A percentile compares a stretch with the other conserved stretches of the same genome.
These are phyloP conservation scores for Crax fasciolata DNA, from an alignment of 2,797 vertebrate genomes.

Conservation along the genomic window DNA sequence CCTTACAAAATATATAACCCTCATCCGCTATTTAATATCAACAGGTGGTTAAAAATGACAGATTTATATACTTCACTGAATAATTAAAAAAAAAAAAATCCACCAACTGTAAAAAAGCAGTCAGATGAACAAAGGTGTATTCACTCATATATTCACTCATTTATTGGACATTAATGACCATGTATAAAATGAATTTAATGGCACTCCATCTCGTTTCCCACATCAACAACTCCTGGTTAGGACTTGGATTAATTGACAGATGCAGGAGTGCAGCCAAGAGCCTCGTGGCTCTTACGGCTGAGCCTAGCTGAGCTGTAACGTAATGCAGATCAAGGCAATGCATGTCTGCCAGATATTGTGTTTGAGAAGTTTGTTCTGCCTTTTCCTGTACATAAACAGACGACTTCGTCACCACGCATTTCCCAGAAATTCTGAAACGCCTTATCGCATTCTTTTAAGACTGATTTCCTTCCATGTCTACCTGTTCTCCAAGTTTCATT, in stretches of 20 bases:
- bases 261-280: conserved; percentile 23
- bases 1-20: background rate
- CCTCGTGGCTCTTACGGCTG: conserved; percentile 14
- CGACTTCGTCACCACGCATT: background rate
- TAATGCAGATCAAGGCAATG: background rate
- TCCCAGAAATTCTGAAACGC: conserved; percentile 49
- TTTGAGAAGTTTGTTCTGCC: conserved; percentile 54
- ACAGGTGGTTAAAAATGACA: conserved; percentile 8
- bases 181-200: conserved; percentile 27
- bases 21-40: background rate
- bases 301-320: conserved; percentile 17
- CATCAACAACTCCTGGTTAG: background rate
- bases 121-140: background rate
- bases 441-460: conserved; percentile 52
- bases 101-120: background rate
- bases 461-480: conserved; percentile 59
- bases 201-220: conserved; percentile 31
- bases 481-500: conserved; percentile 42
- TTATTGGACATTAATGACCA: conserved; percentile 15
- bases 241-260: conserved; percentile 31
- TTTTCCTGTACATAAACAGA: conserved; percentile 53
- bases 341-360: conserved; percentile 66
- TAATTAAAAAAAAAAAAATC: background rate
- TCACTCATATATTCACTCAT: background rate
- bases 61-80: background rate